Conservation (phyloP, 1,140 invertebrate genomes). For the Phymastichus coffea region DNA sequence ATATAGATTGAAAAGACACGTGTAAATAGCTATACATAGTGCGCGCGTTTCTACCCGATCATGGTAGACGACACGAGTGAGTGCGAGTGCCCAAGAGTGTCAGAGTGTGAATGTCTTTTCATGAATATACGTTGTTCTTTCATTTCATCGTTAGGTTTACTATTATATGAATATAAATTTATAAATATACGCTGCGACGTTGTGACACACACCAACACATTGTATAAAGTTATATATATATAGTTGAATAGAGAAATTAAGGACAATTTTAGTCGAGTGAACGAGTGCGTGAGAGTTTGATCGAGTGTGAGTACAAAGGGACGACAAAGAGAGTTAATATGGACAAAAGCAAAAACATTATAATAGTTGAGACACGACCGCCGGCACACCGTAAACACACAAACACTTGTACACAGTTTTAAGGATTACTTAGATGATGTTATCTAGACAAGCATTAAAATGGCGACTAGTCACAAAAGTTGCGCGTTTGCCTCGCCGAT, state of each 20-base stretch:
- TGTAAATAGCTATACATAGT: constrained; percentile 57
- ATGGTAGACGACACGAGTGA: constrained; percentile 8
- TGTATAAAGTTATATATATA: constrained; percentile 33
- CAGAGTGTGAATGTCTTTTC: constrained; percentile 14
- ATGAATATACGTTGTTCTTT: constrained; percentile 16
- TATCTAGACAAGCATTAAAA: constrained; percentile 15
- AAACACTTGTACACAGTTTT: constrained; percentile 12
- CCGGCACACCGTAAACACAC: constrained; percentile 3
- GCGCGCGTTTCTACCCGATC: constrained; percentile 28
- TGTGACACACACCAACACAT: constrained; percentile 26
- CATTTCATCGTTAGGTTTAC: constrained; percentile 27
- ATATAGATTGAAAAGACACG: constrained; percentile 34
- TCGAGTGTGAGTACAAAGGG: constrained; percentile 18
- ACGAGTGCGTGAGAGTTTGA: constrained; percentile 10
- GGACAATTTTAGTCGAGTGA: constrained; percentile 21
- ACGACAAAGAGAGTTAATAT: constrained; percentile 29
- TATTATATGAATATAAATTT: constrained; percentile 29
- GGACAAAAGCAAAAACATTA: constrained; percentile 36
- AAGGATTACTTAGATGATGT: constrained; percentile 25
- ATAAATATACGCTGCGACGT: constrained; percentile 26
- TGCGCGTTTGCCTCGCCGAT: constrained; percentile 27
- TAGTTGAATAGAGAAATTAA: too few relatives aligned
- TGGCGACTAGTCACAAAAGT: constrained; percentile 30
- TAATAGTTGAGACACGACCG: constrained; percentile 20
- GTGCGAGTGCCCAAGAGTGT: constrained; percentile 17